Conservation (phyloP, 37 sponge, comb jelly and placozoan species). For the Petrosia ficiformis region DNA sequence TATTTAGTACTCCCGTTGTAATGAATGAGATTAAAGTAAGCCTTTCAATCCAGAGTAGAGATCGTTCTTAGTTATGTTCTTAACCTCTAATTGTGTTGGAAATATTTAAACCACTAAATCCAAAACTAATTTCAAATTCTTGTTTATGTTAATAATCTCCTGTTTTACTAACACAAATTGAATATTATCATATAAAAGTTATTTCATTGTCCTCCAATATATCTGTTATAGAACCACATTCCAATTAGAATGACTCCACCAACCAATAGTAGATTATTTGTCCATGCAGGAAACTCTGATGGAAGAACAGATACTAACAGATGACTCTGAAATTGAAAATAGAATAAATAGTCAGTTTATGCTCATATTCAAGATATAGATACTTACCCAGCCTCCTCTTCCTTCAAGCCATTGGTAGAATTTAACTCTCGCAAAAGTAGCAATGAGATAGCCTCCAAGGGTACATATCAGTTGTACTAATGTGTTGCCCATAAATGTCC, state of each 20-base stretch:
- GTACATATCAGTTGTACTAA: neutral
- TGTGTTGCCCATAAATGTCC: neutral
- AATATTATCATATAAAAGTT: neutral
- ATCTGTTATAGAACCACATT: neutral
- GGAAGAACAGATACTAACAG: no score
- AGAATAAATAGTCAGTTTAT: neutral
- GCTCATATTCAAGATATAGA: neutral
- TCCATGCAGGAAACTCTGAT: neutral
- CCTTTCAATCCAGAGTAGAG: no score
- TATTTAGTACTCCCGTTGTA: no score
- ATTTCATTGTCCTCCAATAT: neutral
- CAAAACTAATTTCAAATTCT: no score
- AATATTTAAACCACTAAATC: no score
- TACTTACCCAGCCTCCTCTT: conserved; percentile 4
- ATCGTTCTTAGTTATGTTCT: no score
- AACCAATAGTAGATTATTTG: neutral
- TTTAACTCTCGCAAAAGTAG: neutral
- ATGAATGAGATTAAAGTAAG: no score
- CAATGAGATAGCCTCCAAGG: neutral
- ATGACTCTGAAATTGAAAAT: neutral
- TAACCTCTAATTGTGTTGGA: no score
- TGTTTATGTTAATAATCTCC: no score
- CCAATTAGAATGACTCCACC: neutral
- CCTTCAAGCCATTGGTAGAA: neutral
- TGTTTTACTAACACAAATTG: neutral